A percentile compares a stretch with the other conserved stretches of the same genome.
Evolutionary conservation across 2,113 vertebrate species (phyloP).

Genomic region (Balaeniceps rex): DNA sequence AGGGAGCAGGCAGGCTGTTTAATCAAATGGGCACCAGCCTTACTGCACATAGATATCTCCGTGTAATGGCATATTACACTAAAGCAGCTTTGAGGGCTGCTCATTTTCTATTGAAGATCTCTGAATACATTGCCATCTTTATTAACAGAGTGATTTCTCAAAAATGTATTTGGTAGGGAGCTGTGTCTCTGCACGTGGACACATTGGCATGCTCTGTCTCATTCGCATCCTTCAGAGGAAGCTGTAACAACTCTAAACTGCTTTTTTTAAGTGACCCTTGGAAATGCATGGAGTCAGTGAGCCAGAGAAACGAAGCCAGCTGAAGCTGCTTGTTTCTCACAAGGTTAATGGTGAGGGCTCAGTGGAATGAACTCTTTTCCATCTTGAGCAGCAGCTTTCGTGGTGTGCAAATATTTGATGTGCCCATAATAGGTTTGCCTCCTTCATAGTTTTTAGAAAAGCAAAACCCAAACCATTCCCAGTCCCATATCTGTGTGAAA

Average conservation of each 20-base stretch:
- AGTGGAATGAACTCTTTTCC: neutral
- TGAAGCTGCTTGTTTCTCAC: neutral
- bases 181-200: neutral
- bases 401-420: neutral
- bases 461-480: neutral
- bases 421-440: neutral
- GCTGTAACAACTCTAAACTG: neutral
- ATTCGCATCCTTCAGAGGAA: neutral
- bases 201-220: neutral
- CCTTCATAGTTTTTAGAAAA: neutral
- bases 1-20: neutral
- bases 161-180: neutral
- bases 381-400: neutral
- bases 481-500: neutral
- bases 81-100: neutral
- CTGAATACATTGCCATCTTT: neutral
- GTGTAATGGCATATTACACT: fast-evolving
- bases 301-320: neutral
- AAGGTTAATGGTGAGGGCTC: neutral
- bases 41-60: neutral
- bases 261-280: neutral
- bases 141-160: neutral
- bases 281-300: neutral
- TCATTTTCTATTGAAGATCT: neutral
- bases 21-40: neutral